Base-by-base conservation (phyloP, 2,797 vertebrate species). In the Danio tinwini region DNA sequence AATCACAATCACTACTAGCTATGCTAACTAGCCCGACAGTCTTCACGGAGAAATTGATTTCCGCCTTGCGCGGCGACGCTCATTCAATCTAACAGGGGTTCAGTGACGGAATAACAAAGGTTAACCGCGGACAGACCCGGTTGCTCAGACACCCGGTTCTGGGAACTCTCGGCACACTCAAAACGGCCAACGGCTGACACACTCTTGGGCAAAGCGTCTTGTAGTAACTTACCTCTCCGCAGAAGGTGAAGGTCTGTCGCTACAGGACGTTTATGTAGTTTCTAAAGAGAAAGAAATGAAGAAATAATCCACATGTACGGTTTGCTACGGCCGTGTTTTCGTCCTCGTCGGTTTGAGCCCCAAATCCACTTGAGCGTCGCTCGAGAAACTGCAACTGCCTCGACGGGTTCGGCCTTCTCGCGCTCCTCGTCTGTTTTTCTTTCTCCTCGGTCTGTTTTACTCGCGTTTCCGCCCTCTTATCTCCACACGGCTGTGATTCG, bases 301-400 rank as follows among this genome's bases (percentile, higher is more conserved):
- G 37, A 76, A 73, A 62, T 91, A 94, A 91, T 93, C 93, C 93
- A 91, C 88, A 89, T 29, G 76, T 88, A 89, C 53, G 59, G n/a
- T 17, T 44, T 47, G 81, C 65, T 74, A 65, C 77, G 78, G 53
- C 12, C 50, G 45, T 39, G 78, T 88, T 85, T 86, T 90, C 75
- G 83, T 82, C 87, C 84, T 90, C 86, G 88, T 91, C 85, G 85
- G 88, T 85, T 42, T 89, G 86, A 86, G 75, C 85, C 83, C 75
- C 19, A 56, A 76, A 71, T 73, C 68, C 76, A 74, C 47, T 75
- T 68, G 85, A 85, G 78, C 75, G 84, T 85, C 86, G 90, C 85
- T 88, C 86, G 74, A 71, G 62, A 87, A 81, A 86, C 81, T 88
- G 85, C 58, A 67, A 2, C 86, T 69, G 87, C 87, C 88, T 85